These are phyloP conservation scores for Callithrix jacchus DNA, from an alignment of 2,113 vertebrate species.

Conservation along the genomic window DNA sequence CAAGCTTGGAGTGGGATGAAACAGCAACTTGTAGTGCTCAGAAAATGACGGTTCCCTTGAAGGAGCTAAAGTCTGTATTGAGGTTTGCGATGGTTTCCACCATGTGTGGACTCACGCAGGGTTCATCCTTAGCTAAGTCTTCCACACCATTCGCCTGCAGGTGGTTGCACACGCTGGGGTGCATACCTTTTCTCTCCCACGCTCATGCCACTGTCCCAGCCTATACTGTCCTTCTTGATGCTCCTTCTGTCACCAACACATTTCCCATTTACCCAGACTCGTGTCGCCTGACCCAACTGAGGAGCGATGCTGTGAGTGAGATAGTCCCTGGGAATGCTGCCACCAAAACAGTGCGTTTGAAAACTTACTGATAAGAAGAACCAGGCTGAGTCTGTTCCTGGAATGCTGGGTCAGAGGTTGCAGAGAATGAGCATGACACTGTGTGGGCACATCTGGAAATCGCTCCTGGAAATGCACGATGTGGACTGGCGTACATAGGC, in stretches of 20 bases:
- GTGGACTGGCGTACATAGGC: neutral
- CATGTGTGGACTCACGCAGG: too few relatives aligned
- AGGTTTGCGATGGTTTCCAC: neutral
- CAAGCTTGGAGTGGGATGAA: neutral
- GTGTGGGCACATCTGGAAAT: neutral
- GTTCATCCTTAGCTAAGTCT: neutral
- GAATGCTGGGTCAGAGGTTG: neutral
- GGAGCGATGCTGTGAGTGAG: neutral
- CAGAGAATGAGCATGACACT: fast-evolving
- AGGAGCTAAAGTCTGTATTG: neutral
- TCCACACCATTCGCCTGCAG: too few relatives aligned
- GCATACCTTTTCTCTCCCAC: neutral
- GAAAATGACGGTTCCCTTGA: neutral
- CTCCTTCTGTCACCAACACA: neutral
- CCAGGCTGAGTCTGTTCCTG: neutral
- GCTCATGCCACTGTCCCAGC: neutral
- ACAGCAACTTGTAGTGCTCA: neutral
- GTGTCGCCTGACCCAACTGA: neutral
- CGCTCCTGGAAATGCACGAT: too few relatives aligned
- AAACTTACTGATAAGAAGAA: neutral
- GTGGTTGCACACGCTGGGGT: neutral
- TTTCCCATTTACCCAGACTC: neutral
- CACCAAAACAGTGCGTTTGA: neutral
- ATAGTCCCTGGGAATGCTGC: neutral
- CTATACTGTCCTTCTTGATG: neutral